Conservation (phyloP, 2,888 invertebrate genomes). For the Mimumesa dahlbomi region DNA sequence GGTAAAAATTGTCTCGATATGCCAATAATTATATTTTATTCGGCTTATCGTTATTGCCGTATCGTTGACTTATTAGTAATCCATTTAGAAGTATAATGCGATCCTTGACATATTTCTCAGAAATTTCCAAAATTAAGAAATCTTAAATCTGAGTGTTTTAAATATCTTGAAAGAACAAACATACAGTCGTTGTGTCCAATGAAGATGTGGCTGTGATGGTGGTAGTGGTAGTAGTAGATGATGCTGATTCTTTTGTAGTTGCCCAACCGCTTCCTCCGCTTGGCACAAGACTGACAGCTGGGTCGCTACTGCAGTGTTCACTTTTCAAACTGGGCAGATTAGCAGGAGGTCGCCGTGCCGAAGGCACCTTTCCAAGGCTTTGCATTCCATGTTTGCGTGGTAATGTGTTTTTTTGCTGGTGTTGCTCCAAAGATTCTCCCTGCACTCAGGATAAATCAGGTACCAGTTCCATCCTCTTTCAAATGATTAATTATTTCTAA, state of each 20-base stretch:
- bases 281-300: slow-evolving; percentile 89
- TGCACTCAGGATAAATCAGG: slow-evolving; percentile 76
- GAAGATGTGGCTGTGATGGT: slow-evolving; percentile 70
- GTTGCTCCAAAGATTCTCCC: slow-evolving; percentile 94
- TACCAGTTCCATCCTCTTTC: slow-evolving; percentile 20
- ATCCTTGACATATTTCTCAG: too few species aligned
- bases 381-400: slow-evolving; percentile 99
- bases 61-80: too few species aligned
- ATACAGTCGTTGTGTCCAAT: slow-evolving; percentile 74
- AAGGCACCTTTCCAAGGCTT: slow-evolving; percentile 99
- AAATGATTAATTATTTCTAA: background rate
- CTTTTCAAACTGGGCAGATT: slow-evolving; percentile 99
- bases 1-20: slow-evolving; percentile 9
- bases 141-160: too few species aligned
- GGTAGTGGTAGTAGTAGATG: slow-evolving; percentile 78
- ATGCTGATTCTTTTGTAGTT: slow-evolving; percentile 82
- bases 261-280: slow-evolving; percentile 91
- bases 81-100: too few species aligned
- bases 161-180: too few species aligned
- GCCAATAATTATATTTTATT: background rate
- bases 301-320: slow-evolving; percentile 91
- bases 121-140: too few species aligned
- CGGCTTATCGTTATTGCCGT: background rate
- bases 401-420: slow-evolving; percentile 93
- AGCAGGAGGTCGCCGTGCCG: slow-evolving; percentile 98